Conservation (phyloP, 2,113 vertebrate species). For the human region DNA sequence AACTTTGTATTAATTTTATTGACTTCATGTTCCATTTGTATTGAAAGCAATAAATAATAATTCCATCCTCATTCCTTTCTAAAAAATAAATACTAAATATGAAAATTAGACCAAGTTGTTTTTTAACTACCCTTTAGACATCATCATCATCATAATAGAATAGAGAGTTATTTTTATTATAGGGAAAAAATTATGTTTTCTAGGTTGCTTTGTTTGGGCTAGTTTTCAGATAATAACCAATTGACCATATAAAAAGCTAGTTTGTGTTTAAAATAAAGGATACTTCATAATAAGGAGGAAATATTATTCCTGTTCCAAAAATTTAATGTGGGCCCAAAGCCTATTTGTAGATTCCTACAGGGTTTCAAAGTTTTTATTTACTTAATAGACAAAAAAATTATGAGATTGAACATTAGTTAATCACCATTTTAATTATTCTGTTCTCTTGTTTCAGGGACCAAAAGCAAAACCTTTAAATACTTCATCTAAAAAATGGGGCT, state of each 20-base stretch:
- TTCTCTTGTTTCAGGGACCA: constrained; percentile 84
- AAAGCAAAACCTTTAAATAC: constrained; percentile 88
- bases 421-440: background rate
- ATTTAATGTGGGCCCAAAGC: background rate
- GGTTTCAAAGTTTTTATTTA: background rate
- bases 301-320: background rate
- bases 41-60: background rate
- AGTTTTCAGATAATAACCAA: background rate
- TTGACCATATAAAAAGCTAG: background rate
- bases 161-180: background rate
- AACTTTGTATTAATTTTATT: background rate
- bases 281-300: background rate
- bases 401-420: background rate
- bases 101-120: background rate
- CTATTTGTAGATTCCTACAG: background rate
- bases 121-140: background rate
- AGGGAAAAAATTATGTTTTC: background rate
- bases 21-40: background rate
- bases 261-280: background rate
- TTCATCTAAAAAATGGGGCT: constrained; percentile 94
- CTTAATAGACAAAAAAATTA: background rate
- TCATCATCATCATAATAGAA: background rate
- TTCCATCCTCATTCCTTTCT: background rate
- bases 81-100: background rate
- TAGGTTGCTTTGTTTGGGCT: background rate